Evolutionary conservation across 1,140 invertebrate genomes (phyloP).

Genomic region (Tetramorium parvispinum): DNA sequence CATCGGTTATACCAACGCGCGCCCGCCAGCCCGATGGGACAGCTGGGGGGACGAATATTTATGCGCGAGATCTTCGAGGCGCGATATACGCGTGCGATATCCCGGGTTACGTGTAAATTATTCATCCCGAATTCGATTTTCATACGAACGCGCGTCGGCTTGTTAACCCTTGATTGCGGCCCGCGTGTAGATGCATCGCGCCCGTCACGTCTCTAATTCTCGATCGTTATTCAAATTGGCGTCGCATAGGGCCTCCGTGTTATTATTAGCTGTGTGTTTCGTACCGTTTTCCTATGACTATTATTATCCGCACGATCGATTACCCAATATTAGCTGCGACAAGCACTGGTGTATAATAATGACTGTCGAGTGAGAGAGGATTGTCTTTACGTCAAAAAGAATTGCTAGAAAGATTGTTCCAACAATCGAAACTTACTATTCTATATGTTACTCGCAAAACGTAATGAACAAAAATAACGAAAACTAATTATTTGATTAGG

Average conservation of each 20-base stretch:
- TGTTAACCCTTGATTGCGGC: constrained; percentile 54
- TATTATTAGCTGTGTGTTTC: constrained; percentile 50
- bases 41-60: constrained; percentile 46
- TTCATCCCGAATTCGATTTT: constrained; percentile 69
- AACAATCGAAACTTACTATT: background rate
- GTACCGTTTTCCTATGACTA: constrained; percentile 41
- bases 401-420: background rate
- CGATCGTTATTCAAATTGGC: constrained; percentile 58
- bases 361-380: background rate
- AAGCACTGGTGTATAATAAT: background rate
- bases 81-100: constrained; percentile 55
- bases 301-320: constrained; percentile 44
- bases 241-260: constrained; percentile 32
- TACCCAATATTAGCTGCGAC: background rate
- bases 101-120: constrained; percentile 56
- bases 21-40: background rate
- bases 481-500: background rate
- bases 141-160: constrained; percentile 58
- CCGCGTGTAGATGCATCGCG: constrained; percentile 41
- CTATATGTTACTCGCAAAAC: background rate
- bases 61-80: constrained; percentile 23
- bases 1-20: constrained; percentile 61
- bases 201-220: constrained; percentile 54
- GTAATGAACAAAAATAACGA: background rate
- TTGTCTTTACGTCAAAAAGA: background rate